phyloP scores from a whole-genome alignment of 2,888 invertebrate species.

The Polydrusus cervinus region DNA sequence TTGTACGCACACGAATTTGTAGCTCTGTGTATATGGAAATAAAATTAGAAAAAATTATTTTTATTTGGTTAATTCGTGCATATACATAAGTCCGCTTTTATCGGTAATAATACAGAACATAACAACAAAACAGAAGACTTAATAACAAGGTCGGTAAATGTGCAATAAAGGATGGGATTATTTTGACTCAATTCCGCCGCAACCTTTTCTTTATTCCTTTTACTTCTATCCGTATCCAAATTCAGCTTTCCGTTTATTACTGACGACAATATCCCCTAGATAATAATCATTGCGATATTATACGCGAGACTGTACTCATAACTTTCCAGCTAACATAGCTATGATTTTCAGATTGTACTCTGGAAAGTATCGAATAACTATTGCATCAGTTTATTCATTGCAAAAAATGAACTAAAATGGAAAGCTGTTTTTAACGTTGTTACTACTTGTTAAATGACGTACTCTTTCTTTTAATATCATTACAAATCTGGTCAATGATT shows the following conservation, averaged over 20 bases:
- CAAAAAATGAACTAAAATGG: no score
- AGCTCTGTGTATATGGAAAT: no score
- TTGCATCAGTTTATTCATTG: neutral
- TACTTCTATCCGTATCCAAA: constrained; percentile 34
- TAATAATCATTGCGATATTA: constrained; percentile 45
- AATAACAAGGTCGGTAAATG: constrained; percentile 5
- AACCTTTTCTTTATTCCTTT: constrained; percentile 21
- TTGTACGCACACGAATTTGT: no score
- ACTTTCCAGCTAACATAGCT: constrained; percentile 2
- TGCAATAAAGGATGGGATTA: constrained; percentile 24
- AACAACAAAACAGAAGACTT: constrained; percentile 2
- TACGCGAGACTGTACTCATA: constrained; percentile 32
- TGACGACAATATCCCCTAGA: constrained; percentile 46
- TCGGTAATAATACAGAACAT: neutral
- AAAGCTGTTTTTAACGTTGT: no score
- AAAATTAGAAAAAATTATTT: neutral
- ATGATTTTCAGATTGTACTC: no score
- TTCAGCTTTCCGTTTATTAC: constrained; percentile 44
- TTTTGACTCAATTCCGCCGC: constrained; percentile 13
- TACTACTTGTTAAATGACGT: no score
- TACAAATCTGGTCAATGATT: no score
- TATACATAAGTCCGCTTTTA: neutral
- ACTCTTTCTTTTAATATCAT: no score
- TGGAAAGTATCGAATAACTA: neutral
- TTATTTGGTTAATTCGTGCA: neutral